These are phyloP conservation scores for Papilio aristodemus DNA, from an alignment of 1,140 invertebrate species.

Conservation along the genomic window DNA sequence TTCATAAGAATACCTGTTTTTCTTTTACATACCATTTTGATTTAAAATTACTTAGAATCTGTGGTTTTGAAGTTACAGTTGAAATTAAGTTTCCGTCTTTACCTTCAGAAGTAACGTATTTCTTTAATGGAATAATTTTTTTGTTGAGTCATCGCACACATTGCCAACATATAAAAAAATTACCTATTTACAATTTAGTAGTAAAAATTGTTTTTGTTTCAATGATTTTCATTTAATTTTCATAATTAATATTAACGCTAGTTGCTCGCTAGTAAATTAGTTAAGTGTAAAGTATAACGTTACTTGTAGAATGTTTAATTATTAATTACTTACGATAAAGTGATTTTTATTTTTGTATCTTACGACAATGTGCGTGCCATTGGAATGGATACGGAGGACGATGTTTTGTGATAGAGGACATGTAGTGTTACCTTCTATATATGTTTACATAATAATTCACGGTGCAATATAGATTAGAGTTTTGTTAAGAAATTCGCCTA, in stretches of 20 bases:
- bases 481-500: conserved; percentile 22
- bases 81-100: too few species aligned
- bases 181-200: conserved; percentile 3
- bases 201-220: conserved; percentile 8
- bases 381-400: conserved; percentile 9
- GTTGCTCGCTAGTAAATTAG: conserved; percentile 26
- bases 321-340: not conserved
- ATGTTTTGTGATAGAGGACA: conserved; percentile 20
- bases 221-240: not conserved
- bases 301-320: conserved; percentile 15
- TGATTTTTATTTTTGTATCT: conserved; percentile 25
- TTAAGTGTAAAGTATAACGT: conserved; percentile 22
- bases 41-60: too few species aligned
- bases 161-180: not conserved
- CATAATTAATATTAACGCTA: conserved; percentile 6
- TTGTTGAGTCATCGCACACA: too few species aligned
- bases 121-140: too few species aligned
- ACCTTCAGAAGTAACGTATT: too few species aligned
- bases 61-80: too few species aligned
- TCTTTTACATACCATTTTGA: too few species aligned
- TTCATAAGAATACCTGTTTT: too few species aligned
- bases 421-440: too few species aligned
- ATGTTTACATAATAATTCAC: conserved; percentile 29
- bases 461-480: conserved; percentile 31
- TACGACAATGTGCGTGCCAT: conserved; percentile 33